Conservation (phyloP, 2,113 vertebrate species). For the Phycodurus eques region DNA sequence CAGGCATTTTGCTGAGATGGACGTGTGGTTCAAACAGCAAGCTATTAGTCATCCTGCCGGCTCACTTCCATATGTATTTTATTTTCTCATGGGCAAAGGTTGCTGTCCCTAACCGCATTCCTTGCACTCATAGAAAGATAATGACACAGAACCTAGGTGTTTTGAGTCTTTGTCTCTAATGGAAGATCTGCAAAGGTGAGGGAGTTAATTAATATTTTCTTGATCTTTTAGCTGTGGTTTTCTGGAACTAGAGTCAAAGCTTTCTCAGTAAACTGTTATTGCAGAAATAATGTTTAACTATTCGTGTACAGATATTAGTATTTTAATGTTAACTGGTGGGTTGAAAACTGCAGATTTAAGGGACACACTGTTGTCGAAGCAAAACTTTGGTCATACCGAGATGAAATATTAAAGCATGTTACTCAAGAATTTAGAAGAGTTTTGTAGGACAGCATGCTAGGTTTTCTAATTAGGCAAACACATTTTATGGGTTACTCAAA, state of each 20-base stretch:
- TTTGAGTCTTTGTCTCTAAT: conserved; percentile 45
- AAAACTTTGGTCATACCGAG: not conserved
- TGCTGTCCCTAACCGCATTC: conserved; percentile 37
- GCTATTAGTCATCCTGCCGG: conserved; percentile 64
- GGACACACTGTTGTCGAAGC: not conserved
- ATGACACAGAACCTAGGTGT: conserved; percentile 65
- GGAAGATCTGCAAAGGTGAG: conserved; percentile 44
- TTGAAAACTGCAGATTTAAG: not conserved
- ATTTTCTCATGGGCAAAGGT: conserved; percentile 56
- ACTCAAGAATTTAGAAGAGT: not conserved
- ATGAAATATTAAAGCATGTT: not conserved
- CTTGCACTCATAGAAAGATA: conserved; percentile 43
- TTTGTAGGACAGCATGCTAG: not conserved
- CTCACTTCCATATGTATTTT: conserved; percentile 68
- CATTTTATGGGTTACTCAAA: not conserved
- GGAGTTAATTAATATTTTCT: conserved; percentile 36
- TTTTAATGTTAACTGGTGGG: not conserved
- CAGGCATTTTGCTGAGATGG: conserved; percentile 49
- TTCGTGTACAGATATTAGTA: not conserved
- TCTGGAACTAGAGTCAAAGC: conserved; percentile 20
- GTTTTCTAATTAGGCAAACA: not conserved
- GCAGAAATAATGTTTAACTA: conserved; percentile 13
- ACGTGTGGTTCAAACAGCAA: conserved; percentile 50
- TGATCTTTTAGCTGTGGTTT: conserved; percentile 32
- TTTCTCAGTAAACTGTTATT: conserved; percentile 15